Conservation (phyloP, 2,888 invertebrate species). For the Mimumesa dahlbomi region DNA sequence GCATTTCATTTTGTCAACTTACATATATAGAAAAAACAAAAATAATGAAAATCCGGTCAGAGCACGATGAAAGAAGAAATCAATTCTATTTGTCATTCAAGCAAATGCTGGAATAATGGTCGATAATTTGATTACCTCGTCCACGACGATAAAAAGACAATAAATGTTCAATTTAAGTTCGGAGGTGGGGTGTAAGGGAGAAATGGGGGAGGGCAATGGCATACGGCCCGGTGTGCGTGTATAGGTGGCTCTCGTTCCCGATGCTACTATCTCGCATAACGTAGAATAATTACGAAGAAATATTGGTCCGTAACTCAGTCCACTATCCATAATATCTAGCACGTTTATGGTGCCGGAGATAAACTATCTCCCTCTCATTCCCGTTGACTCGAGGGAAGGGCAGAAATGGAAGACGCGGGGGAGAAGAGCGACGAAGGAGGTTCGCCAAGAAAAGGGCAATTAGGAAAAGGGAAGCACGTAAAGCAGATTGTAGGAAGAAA, state of each 20-base stretch:
- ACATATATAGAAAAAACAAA: no score
- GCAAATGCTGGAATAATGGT: no score
- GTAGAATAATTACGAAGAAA: constrained; percentile 64
- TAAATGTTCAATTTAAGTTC: neutral
- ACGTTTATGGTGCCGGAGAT: constrained; percentile 56
- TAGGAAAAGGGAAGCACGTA: neutral
- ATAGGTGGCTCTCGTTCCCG: constrained; percentile 9
- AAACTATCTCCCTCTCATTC: constrained; percentile 49
- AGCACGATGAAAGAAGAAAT: no score
- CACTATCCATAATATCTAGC: constrained; percentile 57
- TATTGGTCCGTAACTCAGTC: constrained; percentile 61
- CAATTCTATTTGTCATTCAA: no score
- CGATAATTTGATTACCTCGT: no score
- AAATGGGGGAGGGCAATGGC: neutral
- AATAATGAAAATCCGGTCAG: no score
- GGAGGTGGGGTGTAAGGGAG: neutral
- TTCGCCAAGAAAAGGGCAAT: neutral
- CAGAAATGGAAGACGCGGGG: neutral
- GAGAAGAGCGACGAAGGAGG: neutral
- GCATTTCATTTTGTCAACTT: no score
- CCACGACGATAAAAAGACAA: no score
- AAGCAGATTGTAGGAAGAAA: neutral
- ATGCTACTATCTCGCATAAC: constrained; percentile 34
- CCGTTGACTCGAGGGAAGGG: constrained; percentile 8
- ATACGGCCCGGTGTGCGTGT: neutral